Conservation (phyloP, 2,888 invertebrate species). For the Harpalus rubripes region DNA sequence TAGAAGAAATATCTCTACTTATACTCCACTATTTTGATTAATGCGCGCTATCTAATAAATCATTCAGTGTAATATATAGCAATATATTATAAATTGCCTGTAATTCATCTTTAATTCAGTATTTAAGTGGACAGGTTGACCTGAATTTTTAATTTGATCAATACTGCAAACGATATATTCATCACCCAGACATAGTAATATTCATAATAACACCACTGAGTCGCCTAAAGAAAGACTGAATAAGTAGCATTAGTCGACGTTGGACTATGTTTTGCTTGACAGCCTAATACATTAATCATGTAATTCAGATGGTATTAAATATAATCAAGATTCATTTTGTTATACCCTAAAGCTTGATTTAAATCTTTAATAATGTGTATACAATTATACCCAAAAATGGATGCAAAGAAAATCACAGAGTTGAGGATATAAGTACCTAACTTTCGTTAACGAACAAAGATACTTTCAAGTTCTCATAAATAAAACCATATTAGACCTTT, state of each 20-base stretch:
- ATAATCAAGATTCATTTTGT: slow-evolving; percentile 28
- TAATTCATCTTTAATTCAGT: slow-evolving; percentile 46
- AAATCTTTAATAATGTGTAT: neutral
- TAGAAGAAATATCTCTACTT: neutral
- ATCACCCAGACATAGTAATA: slow-evolving; percentile 36
- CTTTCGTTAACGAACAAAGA: too few species aligned
- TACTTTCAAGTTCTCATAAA: too few species aligned
- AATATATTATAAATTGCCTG: slow-evolving; percentile 35
- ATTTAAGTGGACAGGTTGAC: slow-evolving; percentile 42
- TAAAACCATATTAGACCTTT: too few species aligned
- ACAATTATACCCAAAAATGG: neutral
- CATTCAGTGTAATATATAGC: slow-evolving; percentile 29
- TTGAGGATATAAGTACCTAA: neutral
- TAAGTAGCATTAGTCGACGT: slow-evolving; percentile 48
- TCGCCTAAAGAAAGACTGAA: slow-evolving; percentile 26
- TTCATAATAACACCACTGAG: slow-evolving; percentile 19
- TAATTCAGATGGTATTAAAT: slow-evolving; percentile 7
- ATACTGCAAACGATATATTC: slow-evolving; percentile 46
- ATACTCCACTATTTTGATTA: slow-evolving; percentile 35
- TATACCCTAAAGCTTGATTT: neutral
- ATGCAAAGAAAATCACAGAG: neutral
- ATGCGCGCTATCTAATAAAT: slow-evolving; percentile 38
- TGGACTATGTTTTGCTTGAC: slow-evolving; percentile 15
- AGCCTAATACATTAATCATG: slow-evolving; percentile 34
- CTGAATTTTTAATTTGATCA: slow-evolving; percentile 50